Percentiles rank a stretch among this genome's conserved stretches.
phyloP scores from a whole-genome alignment of 2,113 vertebrate species.

The Lagopus muta region DNA sequence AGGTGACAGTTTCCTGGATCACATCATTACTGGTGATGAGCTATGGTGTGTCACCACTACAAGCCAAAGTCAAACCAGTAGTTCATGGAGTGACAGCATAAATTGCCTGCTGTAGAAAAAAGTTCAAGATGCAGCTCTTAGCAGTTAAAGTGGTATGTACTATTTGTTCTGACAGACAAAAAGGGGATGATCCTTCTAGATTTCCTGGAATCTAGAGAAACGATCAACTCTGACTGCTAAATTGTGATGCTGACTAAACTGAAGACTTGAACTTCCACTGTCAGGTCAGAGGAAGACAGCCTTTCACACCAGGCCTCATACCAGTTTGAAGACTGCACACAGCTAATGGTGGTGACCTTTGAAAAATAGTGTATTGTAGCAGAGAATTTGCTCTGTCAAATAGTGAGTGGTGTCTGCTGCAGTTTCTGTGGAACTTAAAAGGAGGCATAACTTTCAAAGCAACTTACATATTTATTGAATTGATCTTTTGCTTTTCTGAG shows the following conservation, averaged over 20 bases:
- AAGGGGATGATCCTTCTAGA: not conserved
- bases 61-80: not conserved
- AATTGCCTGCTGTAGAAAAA: no score
- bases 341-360: not conserved
- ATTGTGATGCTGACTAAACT: not conserved
- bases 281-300: not conserved
- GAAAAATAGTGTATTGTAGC: not conserved
- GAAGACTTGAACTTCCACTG: not conserved
- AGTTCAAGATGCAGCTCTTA: no score
- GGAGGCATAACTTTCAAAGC: not conserved
- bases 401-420: not conserved
- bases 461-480: not conserved
- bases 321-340: not conserved
- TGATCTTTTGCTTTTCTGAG: not conserved
- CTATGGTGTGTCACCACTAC: not conserved
- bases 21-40: not conserved
- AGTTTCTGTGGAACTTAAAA: not conserved
- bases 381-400: not conserved
- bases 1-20: not conserved
- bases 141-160: not conserved
- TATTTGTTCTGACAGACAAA: not conserved
- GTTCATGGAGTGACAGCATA: no score
- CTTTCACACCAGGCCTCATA: not conserved
- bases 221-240: not conserved
- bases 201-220: not conserved